Conservation (phyloP, 2,113 vertebrate genomes). For the Euleptes europaea region DNA sequence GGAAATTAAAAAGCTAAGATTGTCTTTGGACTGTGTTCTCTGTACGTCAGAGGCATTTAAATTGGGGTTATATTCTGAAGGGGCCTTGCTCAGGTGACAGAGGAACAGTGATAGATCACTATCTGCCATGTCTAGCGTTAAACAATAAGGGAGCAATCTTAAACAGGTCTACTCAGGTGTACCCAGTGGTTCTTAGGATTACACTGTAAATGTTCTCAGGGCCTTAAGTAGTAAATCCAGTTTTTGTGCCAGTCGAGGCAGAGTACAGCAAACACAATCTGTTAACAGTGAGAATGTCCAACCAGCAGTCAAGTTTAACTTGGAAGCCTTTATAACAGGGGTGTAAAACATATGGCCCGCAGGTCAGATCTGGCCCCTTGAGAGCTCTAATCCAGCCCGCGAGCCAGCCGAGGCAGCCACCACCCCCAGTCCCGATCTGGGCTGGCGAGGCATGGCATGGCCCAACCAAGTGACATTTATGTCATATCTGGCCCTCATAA, state of each 20-base stretch:
- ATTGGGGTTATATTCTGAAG: not conserved
- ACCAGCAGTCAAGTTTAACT: no score
- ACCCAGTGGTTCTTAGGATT: no score
- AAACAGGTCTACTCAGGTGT: no score
- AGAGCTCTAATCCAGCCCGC: no score
- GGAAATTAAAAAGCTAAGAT: conserved; percentile 4
- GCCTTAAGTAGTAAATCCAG: not conserved
- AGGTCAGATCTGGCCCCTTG: no score
- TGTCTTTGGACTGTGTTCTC: rapidly evolving
- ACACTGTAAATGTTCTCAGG: not conserved
- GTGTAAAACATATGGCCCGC: no score
- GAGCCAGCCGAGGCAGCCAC: no score
- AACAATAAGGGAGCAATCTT: not conserved
- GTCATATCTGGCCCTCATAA: no score
- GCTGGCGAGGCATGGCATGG: no score
- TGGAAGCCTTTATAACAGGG: rapidly evolving
- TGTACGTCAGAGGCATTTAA: rapidly evolving
- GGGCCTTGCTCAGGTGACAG: not conserved
- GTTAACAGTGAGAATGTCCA: no score
- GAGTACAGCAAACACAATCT: not conserved
- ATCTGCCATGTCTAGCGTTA: not conserved
- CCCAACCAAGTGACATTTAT: no score
- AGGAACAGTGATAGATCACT: rapidly evolving
- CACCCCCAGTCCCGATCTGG: no score
- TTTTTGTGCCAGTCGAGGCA: not conserved